Evolutionary conservation across 2,113 vertebrate genomes (phyloP).

Genomic region (Misgurnus anguillicaudatus): DNA sequence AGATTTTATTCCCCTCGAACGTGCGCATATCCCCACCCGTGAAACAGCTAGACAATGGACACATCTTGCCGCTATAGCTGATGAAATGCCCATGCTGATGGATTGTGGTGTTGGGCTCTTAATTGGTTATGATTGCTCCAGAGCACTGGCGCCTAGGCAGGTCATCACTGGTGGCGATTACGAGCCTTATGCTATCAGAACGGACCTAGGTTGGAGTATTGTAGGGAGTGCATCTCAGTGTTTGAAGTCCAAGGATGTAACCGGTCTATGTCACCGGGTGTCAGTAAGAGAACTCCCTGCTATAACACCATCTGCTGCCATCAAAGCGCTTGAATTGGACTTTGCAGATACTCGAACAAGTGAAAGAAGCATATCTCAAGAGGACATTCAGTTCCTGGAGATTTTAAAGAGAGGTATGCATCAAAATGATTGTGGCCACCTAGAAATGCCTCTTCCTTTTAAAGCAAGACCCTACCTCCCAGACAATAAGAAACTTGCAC

Average conservation of each 20-base stretch:
- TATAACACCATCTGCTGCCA: conserved; percentile 39
- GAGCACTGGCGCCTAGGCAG: conserved; percentile 15
- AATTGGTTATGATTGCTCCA: conserved; percentile 43
- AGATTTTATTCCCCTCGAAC: conserved; percentile 47
- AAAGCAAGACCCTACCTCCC: background rate
- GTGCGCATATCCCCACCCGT: conserved; percentile 20
- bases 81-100: conserved; percentile 33
- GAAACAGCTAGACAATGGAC: conserved; percentile 22
- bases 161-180: conserved; percentile 39
- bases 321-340: conserved; percentile 40
- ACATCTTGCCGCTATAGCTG: conserved; percentile 13
- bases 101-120: conserved; percentile 28
- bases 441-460: conserved; percentile 33
- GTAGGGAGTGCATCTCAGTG: background rate
- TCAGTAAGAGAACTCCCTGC: conserved; percentile 42
- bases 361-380: conserved; percentile 43
- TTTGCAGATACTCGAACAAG: background rate
- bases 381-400: conserved; percentile 36
- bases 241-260: conserved; percentile 18
- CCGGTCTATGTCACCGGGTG: conserved; percentile 22
- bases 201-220: conserved; percentile 46
- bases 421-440: conserved; percentile 27
- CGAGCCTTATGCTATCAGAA: conserved; percentile 43
- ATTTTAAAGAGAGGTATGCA: conserved; percentile 2
- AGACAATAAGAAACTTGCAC: background rate